Conservation (phyloP, 92 coral and sea anemone species). For the Micromussa lordhowensis region DNA sequence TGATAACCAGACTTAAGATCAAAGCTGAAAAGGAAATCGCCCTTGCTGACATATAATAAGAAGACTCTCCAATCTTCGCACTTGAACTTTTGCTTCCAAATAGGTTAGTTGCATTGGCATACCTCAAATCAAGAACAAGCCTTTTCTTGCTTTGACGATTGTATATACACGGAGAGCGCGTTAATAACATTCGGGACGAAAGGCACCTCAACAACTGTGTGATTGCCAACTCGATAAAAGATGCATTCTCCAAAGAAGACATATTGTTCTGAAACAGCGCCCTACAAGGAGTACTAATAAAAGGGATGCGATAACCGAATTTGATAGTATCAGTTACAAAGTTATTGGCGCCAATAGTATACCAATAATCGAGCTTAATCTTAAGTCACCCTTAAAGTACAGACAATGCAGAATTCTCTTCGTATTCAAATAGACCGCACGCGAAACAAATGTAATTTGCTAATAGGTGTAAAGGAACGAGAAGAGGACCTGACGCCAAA, state of each 20-base stretch:
- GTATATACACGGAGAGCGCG: conserved; percentile 51
- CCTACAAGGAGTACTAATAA: conserved; percentile 23
- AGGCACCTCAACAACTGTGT: conserved; percentile 41
- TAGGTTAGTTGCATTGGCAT: conserved; percentile 30
- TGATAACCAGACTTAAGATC: conserved; percentile 66
- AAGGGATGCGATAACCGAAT: conserved; percentile 34
- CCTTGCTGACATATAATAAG: conserved; percentile 8
- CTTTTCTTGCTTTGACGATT: conserved; percentile 49
- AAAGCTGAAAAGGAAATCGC: conserved; percentile 47
- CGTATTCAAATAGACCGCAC: conserved; percentile 43
- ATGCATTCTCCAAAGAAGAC: neutral
- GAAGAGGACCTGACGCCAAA: conserved; percentile 1
- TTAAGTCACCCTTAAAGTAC: conserved; percentile 15
- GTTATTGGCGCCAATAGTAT: conserved; percentile 7
- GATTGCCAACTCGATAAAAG: conserved; percentile 39
- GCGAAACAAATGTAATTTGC: conserved; percentile 60
- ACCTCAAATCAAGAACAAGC: conserved; percentile 50
- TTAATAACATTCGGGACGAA: conserved; percentile 44
- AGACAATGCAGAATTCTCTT: conserved; percentile 41
- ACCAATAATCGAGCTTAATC: neutral
- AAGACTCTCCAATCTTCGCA: conserved; percentile 62
- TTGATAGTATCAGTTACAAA: too few relatives aligned
- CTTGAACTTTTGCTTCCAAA: conserved; percentile 61
- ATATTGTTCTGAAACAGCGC: conserved; percentile 16
- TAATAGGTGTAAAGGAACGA: conserved; percentile 5